Conservation (phyloP, 2,113 vertebrate species). For the Typhlomys cinereus region DNA sequence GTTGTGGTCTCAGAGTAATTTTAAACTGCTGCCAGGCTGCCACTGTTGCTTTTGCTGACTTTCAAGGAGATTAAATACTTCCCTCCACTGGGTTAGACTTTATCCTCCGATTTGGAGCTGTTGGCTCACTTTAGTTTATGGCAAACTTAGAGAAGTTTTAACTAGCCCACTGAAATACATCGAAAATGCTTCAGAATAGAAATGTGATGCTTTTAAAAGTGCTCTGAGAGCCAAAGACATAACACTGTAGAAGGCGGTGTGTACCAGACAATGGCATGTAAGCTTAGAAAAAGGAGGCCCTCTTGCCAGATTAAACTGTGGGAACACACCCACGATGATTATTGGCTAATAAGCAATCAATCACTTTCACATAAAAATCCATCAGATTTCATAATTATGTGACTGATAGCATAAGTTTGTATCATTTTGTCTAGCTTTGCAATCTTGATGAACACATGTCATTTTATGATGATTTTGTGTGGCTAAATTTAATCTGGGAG, state of each 20-base stretch:
- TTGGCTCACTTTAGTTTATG: slow-evolving; percentile 68
- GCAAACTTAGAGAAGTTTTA: slow-evolving; percentile 69
- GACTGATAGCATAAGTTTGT: background rate
- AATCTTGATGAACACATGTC: background rate
- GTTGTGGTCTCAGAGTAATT: slow-evolving; percentile 78
- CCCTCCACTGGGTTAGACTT: slow-evolving; percentile 66
- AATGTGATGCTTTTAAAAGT: slow-evolving; percentile 59
- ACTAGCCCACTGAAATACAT: slow-evolving; percentile 56
- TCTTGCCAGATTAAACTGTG: background rate
- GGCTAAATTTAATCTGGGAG: background rate
- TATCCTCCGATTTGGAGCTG: slow-evolving; percentile 64
- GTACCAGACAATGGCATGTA: background rate
- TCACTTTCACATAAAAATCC: background rate
- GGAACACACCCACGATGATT: background rate
- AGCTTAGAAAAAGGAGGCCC: background rate
- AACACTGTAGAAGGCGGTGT: background rate
- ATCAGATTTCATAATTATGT: background rate
- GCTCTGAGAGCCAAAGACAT: slow-evolving; percentile 36
- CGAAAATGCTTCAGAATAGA: slow-evolving; percentile 49
- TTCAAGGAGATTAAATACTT: slow-evolving; percentile 72
- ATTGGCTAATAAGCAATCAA: background rate
- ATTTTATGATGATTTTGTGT: background rate
- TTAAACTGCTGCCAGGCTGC: slow-evolving; percentile 75
- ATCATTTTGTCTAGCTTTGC: background rate
- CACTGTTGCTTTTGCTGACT: slow-evolving; percentile 78